Percentiles rank a stretch among this genome's conserved stretches.
Conservation (phyloP, 2,797 vertebrate genomes). For the Uromys caudimaculatus region DNA sequence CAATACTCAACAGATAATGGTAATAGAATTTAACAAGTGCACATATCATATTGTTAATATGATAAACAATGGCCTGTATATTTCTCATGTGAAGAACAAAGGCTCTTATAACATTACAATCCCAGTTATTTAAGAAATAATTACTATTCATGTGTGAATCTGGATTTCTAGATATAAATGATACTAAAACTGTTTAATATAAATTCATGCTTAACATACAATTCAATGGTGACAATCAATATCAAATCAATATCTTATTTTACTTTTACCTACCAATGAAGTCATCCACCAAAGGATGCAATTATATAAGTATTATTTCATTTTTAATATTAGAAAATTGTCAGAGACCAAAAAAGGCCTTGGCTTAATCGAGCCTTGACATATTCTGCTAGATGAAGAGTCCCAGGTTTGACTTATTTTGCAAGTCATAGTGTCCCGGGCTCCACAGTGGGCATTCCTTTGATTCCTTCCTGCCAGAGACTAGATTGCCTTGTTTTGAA, state of each 20-base stretch:
- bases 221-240: background rate
- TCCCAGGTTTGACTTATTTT: too few species aligned
- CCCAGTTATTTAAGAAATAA: background rate
- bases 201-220: conserved; percentile 1
- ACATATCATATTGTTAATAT: background rate
- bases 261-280: conserved; percentile 47
- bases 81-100: background rate
- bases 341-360: too few species aligned
- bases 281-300: background rate
- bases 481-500: too few species aligned
- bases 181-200: background rate
- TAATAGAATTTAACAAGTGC: background rate
- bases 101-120: background rate
- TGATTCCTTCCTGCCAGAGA: too few species aligned
- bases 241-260: conserved; percentile 31
- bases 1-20: conserved; percentile 11
- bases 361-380: too few species aligned
- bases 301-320: background rate
- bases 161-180: background rate
- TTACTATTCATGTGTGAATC: background rate
- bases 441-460: too few species aligned
- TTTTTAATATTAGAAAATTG: conserved; percentile 40
- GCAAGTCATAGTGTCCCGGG: too few species aligned
- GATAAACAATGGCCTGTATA: background rate
- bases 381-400: too few species aligned